Conservation (phyloP, 2,888 invertebrate genomes). For the Tromatobia lineatoria region DNA sequence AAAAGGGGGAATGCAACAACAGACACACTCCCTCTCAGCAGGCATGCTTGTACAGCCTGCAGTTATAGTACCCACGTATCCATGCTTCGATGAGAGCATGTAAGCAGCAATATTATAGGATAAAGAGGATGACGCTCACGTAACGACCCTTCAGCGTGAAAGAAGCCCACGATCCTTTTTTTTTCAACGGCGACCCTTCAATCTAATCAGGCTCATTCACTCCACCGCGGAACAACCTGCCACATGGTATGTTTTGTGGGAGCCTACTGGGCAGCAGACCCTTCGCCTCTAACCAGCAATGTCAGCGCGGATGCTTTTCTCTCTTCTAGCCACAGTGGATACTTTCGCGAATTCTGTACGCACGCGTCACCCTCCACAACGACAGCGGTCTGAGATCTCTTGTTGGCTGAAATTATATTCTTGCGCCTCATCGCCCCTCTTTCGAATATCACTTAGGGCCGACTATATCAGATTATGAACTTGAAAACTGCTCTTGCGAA, state of each 20-base stretch:
- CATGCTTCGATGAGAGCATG: slow-evolving; percentile 48
- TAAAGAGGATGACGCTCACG: slow-evolving; percentile 69
- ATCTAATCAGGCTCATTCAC: slow-evolving; percentile 83
- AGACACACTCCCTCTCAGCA: slow-evolving; percentile 16
- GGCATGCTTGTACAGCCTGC: neutral
- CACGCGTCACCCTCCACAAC: slow-evolving; percentile 56
- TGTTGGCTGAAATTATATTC: slow-evolving; percentile 47
- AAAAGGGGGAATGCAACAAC: slow-evolving; percentile 61
- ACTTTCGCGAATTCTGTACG: slow-evolving; percentile 47
- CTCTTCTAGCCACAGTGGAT: neutral
- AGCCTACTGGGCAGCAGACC: slow-evolving; percentile 53
- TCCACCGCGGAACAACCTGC: slow-evolving; percentile 82
- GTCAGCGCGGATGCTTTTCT: slow-evolving; percentile 33
- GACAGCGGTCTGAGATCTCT: slow-evolving; percentile 21
- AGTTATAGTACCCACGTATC: slow-evolving; percentile 37
- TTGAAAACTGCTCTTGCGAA: slow-evolving; percentile 40
- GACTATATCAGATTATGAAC: slow-evolving; percentile 47
- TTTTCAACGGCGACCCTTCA: slow-evolving; percentile 75
- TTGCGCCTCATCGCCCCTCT: slow-evolving; percentile 36
- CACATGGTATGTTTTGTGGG: slow-evolving; percentile 76
- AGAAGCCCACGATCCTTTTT: slow-evolving; percentile 69
- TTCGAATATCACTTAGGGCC: slow-evolving; percentile 32
- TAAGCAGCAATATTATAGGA: slow-evolving; percentile 67
- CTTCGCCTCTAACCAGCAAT: slow-evolving; percentile 23
- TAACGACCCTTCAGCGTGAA: slow-evolving; percentile 78